These are phyloP conservation scores for Drosophila bunnanda DNA, from an alignment of 2,888 invertebrate genomes.

Conservation along the genomic window DNA sequence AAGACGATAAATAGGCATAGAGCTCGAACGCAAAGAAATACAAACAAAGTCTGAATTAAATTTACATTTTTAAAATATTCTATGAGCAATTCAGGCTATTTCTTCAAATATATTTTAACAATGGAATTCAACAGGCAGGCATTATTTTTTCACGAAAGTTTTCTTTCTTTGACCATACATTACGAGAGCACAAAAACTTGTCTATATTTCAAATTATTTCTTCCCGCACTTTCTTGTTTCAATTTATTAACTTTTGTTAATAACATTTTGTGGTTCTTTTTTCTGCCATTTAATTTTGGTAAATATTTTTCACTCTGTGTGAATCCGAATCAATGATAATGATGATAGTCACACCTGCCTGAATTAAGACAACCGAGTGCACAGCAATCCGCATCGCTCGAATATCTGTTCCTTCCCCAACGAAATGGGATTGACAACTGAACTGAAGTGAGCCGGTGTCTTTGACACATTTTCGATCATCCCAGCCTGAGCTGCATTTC, in stretches of 20 bases:
- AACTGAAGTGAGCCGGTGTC: slow-evolving; percentile 6
- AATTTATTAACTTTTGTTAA: background rate
- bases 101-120: background rate
- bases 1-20: background rate
- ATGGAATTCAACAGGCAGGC: accelerated
- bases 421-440: slow-evolving; percentile 26
- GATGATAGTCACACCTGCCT: slow-evolving; percentile 70
- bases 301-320: slow-evolving; percentile 1
- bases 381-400: slow-evolving; percentile 36
- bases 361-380: slow-evolving; percentile 55
- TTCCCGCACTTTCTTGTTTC: background rate
- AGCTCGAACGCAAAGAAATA: background rate
- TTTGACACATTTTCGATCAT: slow-evolving; percentile 18
- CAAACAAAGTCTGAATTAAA: background rate
- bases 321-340: slow-evolving; percentile 14
- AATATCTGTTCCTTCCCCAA: slow-evolving; percentile 5
- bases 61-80: too few relatives aligned
- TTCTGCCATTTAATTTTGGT: slow-evolving; percentile 5
- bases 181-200: background rate
- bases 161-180: background rate
- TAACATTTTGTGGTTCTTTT: too few relatives aligned
- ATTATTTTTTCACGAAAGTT: background rate
- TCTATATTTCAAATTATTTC: background rate
- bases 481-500: slow-evolving; percentile 15
- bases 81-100: too few relatives aligned